Evolutionary conservation across 2,113 vertebrate species (phyloP).

Genomic region (Lasiurus cinereus): DNA sequence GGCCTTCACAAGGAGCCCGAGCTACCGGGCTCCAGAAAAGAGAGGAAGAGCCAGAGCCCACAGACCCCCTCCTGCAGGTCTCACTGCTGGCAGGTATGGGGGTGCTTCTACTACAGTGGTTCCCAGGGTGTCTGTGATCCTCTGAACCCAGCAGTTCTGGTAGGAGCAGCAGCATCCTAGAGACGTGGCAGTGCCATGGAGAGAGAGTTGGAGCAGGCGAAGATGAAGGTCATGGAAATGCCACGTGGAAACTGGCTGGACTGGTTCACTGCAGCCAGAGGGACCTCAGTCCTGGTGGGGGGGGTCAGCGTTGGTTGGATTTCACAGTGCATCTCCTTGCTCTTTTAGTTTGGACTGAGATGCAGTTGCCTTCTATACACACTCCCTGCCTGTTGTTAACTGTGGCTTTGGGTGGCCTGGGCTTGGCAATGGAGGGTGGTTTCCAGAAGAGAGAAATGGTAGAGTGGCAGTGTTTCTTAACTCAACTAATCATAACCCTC

Average conservation of each 20-base stretch:
- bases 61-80: slow-evolving; percentile 13
- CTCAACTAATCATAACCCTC: background rate
- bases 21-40: slow-evolving; percentile 59
- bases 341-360: background rate
- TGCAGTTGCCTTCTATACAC: background rate
- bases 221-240: background rate
- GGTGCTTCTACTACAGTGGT: fast-evolving
- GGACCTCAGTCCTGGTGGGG: background rate
- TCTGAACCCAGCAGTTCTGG: background rate
- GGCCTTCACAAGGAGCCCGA: background rate
- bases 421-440: background rate
- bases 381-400: background rate
- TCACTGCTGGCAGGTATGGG: too few species aligned
- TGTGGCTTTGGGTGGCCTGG: background rate
- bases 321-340: background rate
- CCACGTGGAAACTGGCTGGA: background rate
- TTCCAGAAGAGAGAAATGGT: background rate
- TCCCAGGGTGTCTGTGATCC: background rate
- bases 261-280: background rate
- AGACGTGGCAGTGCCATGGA: background rate
- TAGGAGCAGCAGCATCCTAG: too few species aligned
- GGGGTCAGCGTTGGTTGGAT: background rate
- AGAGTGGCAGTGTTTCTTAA: fast-evolving
- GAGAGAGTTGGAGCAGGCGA: background rate
- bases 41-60: slow-evolving; percentile 48